phyloP scores from a whole-genome alignment of 2,888 invertebrate species.

The Crioceris asparagi region DNA sequence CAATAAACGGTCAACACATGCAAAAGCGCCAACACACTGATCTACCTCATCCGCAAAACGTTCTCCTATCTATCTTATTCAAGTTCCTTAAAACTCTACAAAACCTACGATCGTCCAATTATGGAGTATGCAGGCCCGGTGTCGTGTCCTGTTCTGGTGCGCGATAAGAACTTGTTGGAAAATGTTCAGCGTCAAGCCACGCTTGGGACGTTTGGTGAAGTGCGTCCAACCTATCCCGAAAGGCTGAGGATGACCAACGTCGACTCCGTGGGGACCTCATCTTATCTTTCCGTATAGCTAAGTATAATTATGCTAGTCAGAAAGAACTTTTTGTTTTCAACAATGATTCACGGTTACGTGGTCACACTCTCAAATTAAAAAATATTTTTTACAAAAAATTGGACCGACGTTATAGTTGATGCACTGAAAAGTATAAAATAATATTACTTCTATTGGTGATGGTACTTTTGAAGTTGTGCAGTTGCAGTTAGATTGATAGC shows the following conservation, averaged over 20 bases:
- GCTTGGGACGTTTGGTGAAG: neutral
- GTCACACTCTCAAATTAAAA: no score
- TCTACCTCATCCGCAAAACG: constrained; percentile 3
- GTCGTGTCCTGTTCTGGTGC: no score
- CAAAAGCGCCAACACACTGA: constrained; percentile 5
- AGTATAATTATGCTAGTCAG: constrained; percentile 5
- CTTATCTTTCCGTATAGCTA: constrained; percentile 5
- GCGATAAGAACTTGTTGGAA: no score
- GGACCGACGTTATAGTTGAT: no score
- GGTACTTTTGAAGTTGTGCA: no score
- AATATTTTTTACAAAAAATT: no score
- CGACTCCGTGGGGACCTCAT: constrained; percentile 1
- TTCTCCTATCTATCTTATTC: constrained; percentile 5
- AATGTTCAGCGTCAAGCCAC: no score
- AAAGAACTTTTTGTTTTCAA: constrained; percentile 3
- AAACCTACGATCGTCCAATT: constrained; percentile 4
- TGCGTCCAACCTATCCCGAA: constrained; percentile 1
- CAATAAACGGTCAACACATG: no score
- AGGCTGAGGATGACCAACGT: constrained; percentile 3
- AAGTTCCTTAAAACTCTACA: constrained; percentile 5
- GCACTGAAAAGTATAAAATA: no score
- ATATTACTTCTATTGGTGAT: no score
- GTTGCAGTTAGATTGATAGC: no score
- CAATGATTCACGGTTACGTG: no score
- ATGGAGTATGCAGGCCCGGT: neutral